Evolutionary conservation across 2,797 vertebrate genomes (phyloP), one percentile per base, ranked within the genome.

Genomic region (Lycodopsis pacificus): DNA sequence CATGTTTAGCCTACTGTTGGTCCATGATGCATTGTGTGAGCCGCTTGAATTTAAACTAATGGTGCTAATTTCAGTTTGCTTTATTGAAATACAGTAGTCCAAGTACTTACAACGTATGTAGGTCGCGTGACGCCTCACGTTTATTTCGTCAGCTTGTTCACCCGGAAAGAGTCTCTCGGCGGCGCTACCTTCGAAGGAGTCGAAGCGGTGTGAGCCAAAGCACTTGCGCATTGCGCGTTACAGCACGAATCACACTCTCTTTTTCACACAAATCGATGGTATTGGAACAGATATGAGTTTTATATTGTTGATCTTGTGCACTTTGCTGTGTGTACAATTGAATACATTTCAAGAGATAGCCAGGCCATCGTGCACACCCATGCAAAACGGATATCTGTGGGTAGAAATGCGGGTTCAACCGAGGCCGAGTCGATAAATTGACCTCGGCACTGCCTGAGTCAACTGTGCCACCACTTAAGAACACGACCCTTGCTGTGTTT

Each of bases 371-470:
- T 13, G 0, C 4, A 22, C 61, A 40, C 6, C 8, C 10, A 15
- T 4, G 11, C n/a, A 44, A 12, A 32, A n/a, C 22, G 19, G 34
- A 49, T 3, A 34, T 3, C 30, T 20, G 10, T 36, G 5, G 10
- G 40, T 57, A 65, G 48, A 65, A 76, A 44, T n/a, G 7, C 30
- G 38, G 12, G 40, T 63, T 73, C 73, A 64, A 20, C 9, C 56
- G 49, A 67, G 56, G 10, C 34, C 7, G 3, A 15, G 61, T 77
- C 42, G 53, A 67, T n/a, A 76, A 73, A 66, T 30, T 71, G 70
- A 89, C 86, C 79, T 81, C 76, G 81, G 25, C 25, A 8, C 65
- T 20, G 68, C 38, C 83, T 67, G 85, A 84, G 76, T 87, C 79
- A 83, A 78, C 82, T 57, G 70, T 72, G 74, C 40, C 74, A 62